Evolutionary conservation across 2,888 invertebrate species (phyloP), one percentile per base, ranked within the genome.

Genomic region (Argyresthia albistria): DNA sequence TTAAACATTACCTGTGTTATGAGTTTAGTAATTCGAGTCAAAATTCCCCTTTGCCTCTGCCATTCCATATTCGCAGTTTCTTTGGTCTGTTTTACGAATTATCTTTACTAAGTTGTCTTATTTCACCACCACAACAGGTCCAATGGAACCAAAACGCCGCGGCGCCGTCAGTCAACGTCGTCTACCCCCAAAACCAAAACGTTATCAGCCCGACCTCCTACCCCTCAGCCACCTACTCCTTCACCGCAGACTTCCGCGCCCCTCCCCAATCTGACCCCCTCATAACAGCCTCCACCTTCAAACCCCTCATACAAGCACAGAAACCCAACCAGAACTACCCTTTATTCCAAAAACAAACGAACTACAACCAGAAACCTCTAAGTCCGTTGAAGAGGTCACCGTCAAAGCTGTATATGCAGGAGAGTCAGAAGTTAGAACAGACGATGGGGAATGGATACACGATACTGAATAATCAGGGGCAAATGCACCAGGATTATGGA

Each of bases 231-330:
- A 94, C 94, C 0, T 95, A 95, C 66, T 94, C 94, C 46, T 94
- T 95, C 74, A 95, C 95, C 1, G 94, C 95, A 0, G 95, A 95
- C 74, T 93, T 95, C 72, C 81, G 95, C 42, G 83, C 93, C 0
- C 91, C 92, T 0, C 83, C 73, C 66, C 89, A 90, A 62, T 89
- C 90, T 8, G 86, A 88, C 15, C 89, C 90, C 0, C 67, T 90
- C 11, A 83, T 90, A 45, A 86, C 89, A 0, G 87, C 89, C 1
- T 87, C 88, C 0, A 86, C 89, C 9, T 90, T 91, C 65, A 89
- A 91, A 64, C 89, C 90, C 0, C 67, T 90, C 0, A 73, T 90
- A 46, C 76, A 88, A 54, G 56, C 72, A 8, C 87, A 79, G 54
- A 88, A 88, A 56, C 70, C 70, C 25, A 88, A 70, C 45, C 58